Conservation (phyloP, 2,797 vertebrate species). For the Brachyalestes nurse region DNA sequence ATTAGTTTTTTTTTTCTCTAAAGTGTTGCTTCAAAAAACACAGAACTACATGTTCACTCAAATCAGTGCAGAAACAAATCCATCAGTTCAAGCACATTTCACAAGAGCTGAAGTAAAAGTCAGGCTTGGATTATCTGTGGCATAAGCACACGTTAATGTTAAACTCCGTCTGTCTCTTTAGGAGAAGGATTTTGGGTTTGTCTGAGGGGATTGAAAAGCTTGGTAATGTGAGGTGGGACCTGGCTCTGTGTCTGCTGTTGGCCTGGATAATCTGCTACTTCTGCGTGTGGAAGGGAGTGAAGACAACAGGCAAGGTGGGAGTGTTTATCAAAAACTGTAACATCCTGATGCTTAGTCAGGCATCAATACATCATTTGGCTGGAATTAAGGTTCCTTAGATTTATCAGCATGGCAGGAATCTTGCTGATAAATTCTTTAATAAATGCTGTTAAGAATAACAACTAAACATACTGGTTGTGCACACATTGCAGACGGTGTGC, state of each 20-base stretch:
- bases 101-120: background rate
- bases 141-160: background rate
- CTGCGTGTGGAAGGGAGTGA: constrained; percentile 96
- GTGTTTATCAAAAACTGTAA: too few relatives aligned
- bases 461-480: too few relatives aligned
- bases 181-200: constrained; percentile 89
- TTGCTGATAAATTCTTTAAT: too few relatives aligned
- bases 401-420: background rate
- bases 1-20: too few relatives aligned
- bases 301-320: constrained; percentile 87
- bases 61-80: constrained; percentile 2
- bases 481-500: too few relatives aligned
- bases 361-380: background rate
- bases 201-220: constrained; percentile 90
- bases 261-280: constrained; percentile 94
- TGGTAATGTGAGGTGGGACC: constrained; percentile 90
- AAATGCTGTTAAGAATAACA: too few relatives aligned
- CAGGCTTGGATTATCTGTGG: background rate
- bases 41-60: too few relatives aligned
- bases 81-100: background rate
- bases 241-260: constrained; percentile 89
- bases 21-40: too few relatives aligned
- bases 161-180: constrained; percentile 58
- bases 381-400: background rate
- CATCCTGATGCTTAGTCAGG: background rate